These are phyloP conservation scores for Carabus problematicus DNA, from an alignment of 2,888 invertebrate species.

Conservation along the genomic window DNA sequence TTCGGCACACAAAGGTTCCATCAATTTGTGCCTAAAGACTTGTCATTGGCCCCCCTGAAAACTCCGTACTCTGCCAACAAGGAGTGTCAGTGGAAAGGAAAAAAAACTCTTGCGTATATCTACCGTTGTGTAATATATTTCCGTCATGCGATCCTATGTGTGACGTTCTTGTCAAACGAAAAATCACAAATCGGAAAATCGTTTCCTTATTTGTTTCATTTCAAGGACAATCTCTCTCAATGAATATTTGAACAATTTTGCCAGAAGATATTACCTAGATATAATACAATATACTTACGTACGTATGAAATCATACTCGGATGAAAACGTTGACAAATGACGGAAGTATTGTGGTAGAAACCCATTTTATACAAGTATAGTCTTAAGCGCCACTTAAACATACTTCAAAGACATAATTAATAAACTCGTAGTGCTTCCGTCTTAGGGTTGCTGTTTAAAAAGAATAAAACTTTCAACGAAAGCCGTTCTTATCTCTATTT, in stretches of 20 bases:
- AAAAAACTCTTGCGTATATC: conserved; percentile 11
- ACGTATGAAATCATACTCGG: too few relatives aligned
- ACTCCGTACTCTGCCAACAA: conserved; percentile 3
- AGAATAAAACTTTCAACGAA: background rate
- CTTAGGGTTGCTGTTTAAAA: too few relatives aligned
- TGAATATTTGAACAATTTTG: too few relatives aligned
- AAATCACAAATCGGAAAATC: background rate
- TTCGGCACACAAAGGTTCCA: conserved; percentile 18
- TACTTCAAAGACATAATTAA: too few relatives aligned
- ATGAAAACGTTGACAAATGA: too few relatives aligned
- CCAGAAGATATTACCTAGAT: too few relatives aligned
- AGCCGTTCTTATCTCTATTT: conserved; percentile 3
- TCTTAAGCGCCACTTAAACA: too few relatives aligned
- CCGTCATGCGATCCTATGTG: conserved; percentile 21
- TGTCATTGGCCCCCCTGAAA: conserved; percentile 9
- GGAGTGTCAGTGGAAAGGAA: conserved; percentile 12
- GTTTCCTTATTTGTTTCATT: conserved; percentile 22
- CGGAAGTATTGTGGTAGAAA: too few relatives aligned
- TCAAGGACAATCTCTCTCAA: too few relatives aligned
- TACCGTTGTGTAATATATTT: conserved; percentile 23
- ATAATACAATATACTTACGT: too few relatives aligned
- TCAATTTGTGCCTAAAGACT: conserved; percentile 20
- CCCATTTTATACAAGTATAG: too few relatives aligned
- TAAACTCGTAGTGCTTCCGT: too few relatives aligned
- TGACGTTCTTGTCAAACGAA: conserved; percentile 8